These are phyloP conservation scores for Lasioglossum leucozonium DNA, from an alignment of 2,888 invertebrate species.

Conservation along the genomic window DNA sequence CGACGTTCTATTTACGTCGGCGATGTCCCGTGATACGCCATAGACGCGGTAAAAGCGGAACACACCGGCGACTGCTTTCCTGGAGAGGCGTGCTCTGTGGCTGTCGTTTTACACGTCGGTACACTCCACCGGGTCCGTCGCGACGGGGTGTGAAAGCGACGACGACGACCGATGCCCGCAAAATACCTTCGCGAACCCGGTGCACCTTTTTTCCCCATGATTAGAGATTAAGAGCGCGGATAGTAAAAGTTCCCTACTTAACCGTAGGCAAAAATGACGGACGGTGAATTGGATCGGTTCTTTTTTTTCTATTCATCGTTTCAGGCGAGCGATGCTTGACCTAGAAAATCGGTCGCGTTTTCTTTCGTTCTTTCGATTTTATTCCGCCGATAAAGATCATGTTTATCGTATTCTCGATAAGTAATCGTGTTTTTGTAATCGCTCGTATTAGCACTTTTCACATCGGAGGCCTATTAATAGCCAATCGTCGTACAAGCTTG, in stretches of 20 bases:
- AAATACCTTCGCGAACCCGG: not conserved
- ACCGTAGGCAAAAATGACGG: not conserved
- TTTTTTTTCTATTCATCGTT: too few species aligned
- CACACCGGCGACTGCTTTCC: conserved; percentile 43
- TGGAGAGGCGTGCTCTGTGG: conserved; percentile 3
- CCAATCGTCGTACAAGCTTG: not conserved
- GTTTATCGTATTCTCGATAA: not conserved
- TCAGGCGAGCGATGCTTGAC: not conserved
- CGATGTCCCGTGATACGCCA: conserved; percentile 7
- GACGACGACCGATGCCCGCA: not conserved
- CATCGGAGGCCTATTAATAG: not conserved
- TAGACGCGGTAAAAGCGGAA: conserved; percentile 43
- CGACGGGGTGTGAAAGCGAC: conserved; percentile 25
- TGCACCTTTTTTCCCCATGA: not conserved
- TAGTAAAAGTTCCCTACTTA: not conserved
- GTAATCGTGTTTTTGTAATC: not conserved
- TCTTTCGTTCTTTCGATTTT: not conserved
- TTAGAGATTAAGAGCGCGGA: not conserved
- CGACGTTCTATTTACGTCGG: conserved; percentile 53
- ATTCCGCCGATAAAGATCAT: not conserved
- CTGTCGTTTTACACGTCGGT: conserved; percentile 20
- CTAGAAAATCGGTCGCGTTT: not conserved
- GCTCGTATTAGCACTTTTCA: not conserved
- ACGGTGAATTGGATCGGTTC: conserved; percentile 13
- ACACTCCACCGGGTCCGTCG: not conserved